Conservation (phyloP, 2,113 vertebrate genomes). For the Phylloscopus trochiloides region DNA sequence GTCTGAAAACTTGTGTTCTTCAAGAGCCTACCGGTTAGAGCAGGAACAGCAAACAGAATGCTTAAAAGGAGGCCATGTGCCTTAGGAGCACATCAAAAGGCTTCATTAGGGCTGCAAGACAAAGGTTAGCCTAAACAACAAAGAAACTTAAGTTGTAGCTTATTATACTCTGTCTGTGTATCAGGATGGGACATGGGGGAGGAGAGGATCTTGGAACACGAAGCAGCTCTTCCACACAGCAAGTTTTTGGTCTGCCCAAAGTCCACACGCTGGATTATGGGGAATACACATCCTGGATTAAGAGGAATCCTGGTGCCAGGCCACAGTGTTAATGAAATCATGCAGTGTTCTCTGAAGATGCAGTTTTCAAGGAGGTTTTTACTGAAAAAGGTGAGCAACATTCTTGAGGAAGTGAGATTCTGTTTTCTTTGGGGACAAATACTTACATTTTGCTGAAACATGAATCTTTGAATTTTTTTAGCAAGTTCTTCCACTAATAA, state of each 20-base stretch:
- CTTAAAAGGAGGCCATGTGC: background rate
- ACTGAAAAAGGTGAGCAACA: background rate
- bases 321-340: background rate
- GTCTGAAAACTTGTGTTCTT: background rate
- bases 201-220: background rate
- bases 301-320: background rate
- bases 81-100: conserved; percentile 7
- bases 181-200: background rate
- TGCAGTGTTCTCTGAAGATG: background rate
- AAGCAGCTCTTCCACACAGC: background rate
- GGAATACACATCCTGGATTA: background rate
- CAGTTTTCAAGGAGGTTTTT: background rate
- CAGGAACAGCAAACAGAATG: background rate
- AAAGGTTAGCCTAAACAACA: conserved; percentile 32
- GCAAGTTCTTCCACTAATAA: background rate
- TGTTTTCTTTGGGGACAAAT: background rate
- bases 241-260: background rate
- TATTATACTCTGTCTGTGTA: background rate
- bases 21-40: background rate
- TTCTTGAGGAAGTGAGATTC: background rate
- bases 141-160: background rate
- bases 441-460: background rate
- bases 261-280: background rate
- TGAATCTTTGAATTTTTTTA: background rate
- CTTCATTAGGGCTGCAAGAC: conserved; percentile 9